Base-by-base conservation (phyloP, 2,113 vertebrate species). In the Ranitomeya imitator region DNA sequence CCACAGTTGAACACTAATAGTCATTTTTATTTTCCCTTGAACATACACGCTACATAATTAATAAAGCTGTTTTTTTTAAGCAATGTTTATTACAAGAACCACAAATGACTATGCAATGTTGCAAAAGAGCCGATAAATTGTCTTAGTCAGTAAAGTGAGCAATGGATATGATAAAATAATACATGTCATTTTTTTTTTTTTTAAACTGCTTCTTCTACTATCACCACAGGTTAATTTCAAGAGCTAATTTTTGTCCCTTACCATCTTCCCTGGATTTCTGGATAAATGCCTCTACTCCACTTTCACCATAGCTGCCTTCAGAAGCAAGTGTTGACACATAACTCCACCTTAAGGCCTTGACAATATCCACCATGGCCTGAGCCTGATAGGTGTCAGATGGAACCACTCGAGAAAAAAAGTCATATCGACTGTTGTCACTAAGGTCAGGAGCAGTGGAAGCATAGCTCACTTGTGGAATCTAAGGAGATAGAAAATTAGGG, bases 401-500 rank as follows among this genome's bases (percentile, higher is more conserved):
- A 59, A 99, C 98, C 4, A 99, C 98, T 0, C 98, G 96, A 54
- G 97, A 99, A 93, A 99, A 99, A 95, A 97, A 99, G 93, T 99
- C 97, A 0, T 99, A 99, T 92, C 98, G 97, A 90, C 96, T 98
- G 96, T 98, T 99, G 90, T 99, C 98, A 0, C 98, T 99, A 92
- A 99, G 94, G 93, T 99, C 98, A 0, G 98, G 97, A 0, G 98
- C 98, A 0, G 97, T 99, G 91, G 98, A 99, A 85, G 98, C 97
- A 0, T 99, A 99, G 94, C 98, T 99, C 94, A 99, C 97, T 94
- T 99, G 98, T 79, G 98, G 98, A 86, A 99, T 99, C 98, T 99
- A 87, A 5, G 8, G 88, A 14, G 80, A 11, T n/a, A 54, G 21
- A 71, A 83, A 2, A 82, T 63, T 19, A 31, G 77, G 31, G 77